Evolutionary conservation across 23 tunicate species (phyloP).

Genomic region (Trididemnum miniatum): DNA sequence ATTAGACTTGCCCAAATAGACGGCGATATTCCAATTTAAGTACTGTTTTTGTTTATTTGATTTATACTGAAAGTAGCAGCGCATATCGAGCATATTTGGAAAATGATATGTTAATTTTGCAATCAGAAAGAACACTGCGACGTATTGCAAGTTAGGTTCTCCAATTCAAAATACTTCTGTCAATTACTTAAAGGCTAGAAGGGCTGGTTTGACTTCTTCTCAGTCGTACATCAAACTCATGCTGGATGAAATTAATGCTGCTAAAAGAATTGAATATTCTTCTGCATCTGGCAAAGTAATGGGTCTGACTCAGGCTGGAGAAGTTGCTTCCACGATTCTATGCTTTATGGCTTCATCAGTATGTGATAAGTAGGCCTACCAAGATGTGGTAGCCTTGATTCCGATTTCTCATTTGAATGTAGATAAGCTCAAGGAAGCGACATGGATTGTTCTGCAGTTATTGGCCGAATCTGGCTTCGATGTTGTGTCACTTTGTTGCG

Average conservation of each 20-base stretch:
- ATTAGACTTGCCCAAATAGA: neutral
- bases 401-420: neutral
- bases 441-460: constrained; percentile 6
- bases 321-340: constrained; percentile 15
- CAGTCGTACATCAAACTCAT: neutral
- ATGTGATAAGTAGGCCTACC: constrained; percentile 3
- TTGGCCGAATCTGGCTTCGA: neutral
- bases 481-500: constrained; percentile 11
- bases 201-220: neutral
- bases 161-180: neutral
- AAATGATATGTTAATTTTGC: constrained; percentile 18
- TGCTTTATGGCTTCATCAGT: constrained; percentile 17
- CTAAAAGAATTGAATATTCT: constrained; percentile 10
- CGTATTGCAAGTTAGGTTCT: constrained; percentile 17
- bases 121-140: constrained; percentile 17
- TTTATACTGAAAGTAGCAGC: neutral
- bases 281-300: constrained; percentile 19
- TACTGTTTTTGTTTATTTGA: neutral
- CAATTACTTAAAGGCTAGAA: neutral
- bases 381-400: constrained; percentile 31
- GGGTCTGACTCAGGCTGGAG: constrained; percentile 8
- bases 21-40: neutral
- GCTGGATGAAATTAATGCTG: constrained; percentile 6
- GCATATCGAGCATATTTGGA: neutral
- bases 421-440: constrained; percentile 8